Base-by-base conservation (phyloP, 2,797 vertebrate species). In the Anisognathus igniventris region DNA sequence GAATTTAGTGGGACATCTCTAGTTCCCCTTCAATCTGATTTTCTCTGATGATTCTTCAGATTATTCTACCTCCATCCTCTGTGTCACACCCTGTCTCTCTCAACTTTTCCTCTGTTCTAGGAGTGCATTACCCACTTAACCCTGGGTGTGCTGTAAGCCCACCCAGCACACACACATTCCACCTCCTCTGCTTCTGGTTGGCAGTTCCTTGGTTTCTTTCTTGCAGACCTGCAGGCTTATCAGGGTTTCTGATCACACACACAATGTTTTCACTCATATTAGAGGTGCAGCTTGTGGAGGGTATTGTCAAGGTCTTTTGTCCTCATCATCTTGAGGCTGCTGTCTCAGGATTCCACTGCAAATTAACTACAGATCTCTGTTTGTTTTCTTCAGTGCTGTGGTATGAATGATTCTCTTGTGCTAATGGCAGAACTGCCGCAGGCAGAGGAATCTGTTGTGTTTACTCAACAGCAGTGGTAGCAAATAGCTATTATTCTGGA, bases 161-260 rank as follows among this genome's bases (percentile, higher is more conserved):
- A 60, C 9, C 14, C 42, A 67, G 61, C 1, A 2, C 33, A 30
- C 37, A 79, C 10, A 4, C 7, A 12, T 7, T 65, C 13, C 65
- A 30, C 23, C 7, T 37, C 47, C 8, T 90, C 79, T 71, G 16
- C 77, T 62, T 42, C 81, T 62, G 39, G 16, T 6, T 73, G 56
- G 30, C 24, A 33, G n/a, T 7, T 72, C 61, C 56, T 78, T 1
- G 0, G 28, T 76, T 83, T 91, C 31, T 42, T 72, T 68, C 54
- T 64, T 65, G 61, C 77, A 82, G 83, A 84, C 37, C 17, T 1
- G 5, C 60, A 65, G 12, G 17, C 40, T 51, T 27, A 51, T 51
- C 17, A 51, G 85, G 86, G 84, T 97, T 98, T 96, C 96, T 93
- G 91, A 91, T 96, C 95, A 96, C 92, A 94, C 39, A 20, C 42